Evolutionary conservation across 2,888 invertebrate species (phyloP).

Genomic region (Amaurobius ferox): DNA sequence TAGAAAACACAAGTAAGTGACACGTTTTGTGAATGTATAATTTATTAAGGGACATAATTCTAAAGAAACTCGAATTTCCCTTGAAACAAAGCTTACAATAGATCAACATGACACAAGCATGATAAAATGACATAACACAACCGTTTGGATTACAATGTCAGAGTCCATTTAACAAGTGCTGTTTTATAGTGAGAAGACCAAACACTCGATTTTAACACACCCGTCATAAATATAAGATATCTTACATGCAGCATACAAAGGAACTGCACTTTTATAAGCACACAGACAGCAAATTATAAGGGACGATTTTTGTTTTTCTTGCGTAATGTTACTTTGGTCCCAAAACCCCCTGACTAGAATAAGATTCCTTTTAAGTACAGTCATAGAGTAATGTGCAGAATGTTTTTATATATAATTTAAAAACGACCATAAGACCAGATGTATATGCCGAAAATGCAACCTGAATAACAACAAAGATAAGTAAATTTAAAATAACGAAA

Average conservation of each 20-base stretch:
- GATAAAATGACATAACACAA: neutral
- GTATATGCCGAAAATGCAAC: too few relatives aligned
- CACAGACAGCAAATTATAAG: too few relatives aligned
- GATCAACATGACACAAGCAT: neutral
- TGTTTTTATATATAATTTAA: too few relatives aligned
- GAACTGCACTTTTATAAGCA: too few relatives aligned
- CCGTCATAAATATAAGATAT: neutral
- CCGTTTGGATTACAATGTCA: neutral
- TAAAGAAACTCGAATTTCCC: neutral
- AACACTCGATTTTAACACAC: neutral
- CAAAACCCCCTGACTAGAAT: neutral
- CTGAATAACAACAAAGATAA: too few relatives aligned
- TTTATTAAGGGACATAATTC: slow-evolving; percentile 17
- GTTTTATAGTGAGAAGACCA: slow-evolving; percentile 6
- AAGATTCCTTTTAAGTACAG: neutral
- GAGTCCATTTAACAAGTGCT: neutral
- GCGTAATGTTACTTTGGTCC: neutral
- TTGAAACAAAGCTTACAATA: neutral
- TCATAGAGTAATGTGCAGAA: too few relatives aligned
- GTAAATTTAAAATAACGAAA: too few relatives aligned
- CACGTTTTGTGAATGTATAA: neutral
- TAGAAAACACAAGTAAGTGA: neutral
- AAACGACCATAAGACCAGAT: neutral
- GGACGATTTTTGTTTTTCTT: too few relatives aligned
- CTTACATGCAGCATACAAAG: neutral